phyloP scores from a whole-genome alignment of 1,140 invertebrate species.

The Anagrus nilaparvatae region DNA sequence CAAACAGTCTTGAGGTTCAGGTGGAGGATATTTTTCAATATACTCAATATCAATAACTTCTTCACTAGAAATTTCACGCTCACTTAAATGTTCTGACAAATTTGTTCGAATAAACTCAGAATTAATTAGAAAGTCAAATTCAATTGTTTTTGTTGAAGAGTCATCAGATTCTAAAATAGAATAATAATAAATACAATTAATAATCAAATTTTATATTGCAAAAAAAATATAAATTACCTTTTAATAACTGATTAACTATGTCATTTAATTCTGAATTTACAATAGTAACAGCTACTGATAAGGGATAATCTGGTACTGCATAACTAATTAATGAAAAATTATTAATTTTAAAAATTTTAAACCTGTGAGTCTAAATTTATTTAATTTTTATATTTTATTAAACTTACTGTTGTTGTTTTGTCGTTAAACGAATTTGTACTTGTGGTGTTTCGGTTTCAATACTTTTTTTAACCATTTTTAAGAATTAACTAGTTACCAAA shows the following conservation, averaged over 20 bases:
- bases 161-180: slow-evolving; percentile 28
- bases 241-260: slow-evolving; percentile 70
- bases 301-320: slow-evolving; percentile 75
- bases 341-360: slow-evolving; percentile 12
- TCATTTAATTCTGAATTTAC: slow-evolving; percentile 61
- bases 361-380: slow-evolving; percentile 7
- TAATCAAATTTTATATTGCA: slow-evolving; percentile 10
- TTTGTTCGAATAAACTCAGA: slow-evolving; percentile 66
- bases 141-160: slow-evolving; percentile 45
- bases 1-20: slow-evolving; percentile 80
- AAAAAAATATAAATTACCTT: slow-evolving; percentile 41
- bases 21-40: slow-evolving; percentile 75
- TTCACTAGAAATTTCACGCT: slow-evolving; percentile 61
- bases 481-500: slow-evolving; percentile 2
- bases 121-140: slow-evolving; percentile 84
- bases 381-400: slow-evolving; percentile 2
- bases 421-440: slow-evolving; percentile 66
- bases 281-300: slow-evolving; percentile 65
- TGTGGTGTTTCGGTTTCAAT: slow-evolving; percentile 28
- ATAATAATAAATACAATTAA: slow-evolving; percentile 10
- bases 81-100: slow-evolving; percentile 58
- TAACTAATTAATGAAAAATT: slow-evolving; percentile 64
- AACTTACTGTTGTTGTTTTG: slow-evolving; percentile 71
- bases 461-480: slow-evolving; percentile 17
- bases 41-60: slow-evolving; percentile 81